These are phyloP conservation scores for Eristalis pertinax DNA, from an alignment of 2,888 invertebrate genomes.

Conservation along the genomic window DNA sequence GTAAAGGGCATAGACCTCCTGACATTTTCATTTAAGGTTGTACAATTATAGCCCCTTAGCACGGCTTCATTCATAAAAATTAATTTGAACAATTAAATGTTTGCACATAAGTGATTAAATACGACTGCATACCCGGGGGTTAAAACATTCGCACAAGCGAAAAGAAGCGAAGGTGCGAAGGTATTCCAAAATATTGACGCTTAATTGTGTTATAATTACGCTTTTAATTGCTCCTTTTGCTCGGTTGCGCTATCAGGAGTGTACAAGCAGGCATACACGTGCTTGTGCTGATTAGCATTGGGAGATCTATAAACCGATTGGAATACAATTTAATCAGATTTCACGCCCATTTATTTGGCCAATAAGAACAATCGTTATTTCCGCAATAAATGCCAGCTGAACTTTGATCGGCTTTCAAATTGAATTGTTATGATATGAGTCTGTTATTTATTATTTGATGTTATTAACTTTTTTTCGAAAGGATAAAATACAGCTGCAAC, in stretches of 20 bases:
- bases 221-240: neutral
- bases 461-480: no score
- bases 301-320: neutral
- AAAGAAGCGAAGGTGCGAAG: neutral
- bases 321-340: neutral
- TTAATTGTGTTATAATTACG: neutral
- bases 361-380: neutral
- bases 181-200: neutral
- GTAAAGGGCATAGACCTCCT: no score
- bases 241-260: neutral
- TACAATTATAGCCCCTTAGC: no score
- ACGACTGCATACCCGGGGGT: neutral
- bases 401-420: neutral
- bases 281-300: neutral
- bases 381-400: neutral
- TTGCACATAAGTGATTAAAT: neutral
- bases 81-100: neutral
- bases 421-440: neutral
- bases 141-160: neutral
- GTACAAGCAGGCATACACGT: neutral
- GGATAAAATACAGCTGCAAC: no score
- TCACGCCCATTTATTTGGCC: neutral
- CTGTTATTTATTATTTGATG: no score
- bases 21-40: no score
- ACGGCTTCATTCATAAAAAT: no score